A percentile compares a stretch with the other conserved stretches of the same genome.
Conservation (phyloP, 1,140 invertebrate species). For the Drosophila seguyi region DNA sequence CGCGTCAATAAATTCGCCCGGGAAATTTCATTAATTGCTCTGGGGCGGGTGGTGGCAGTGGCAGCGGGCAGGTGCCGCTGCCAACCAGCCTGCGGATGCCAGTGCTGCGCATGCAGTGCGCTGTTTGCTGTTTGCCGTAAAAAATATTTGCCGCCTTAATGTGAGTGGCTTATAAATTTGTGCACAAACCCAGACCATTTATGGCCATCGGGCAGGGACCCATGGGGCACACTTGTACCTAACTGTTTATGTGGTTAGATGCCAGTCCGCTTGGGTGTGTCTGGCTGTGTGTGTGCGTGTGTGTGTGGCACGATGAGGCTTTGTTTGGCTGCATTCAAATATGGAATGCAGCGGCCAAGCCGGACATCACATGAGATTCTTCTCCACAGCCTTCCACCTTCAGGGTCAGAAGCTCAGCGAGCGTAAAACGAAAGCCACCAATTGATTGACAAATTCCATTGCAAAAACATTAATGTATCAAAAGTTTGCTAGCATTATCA, state of each 20-base stretch:
- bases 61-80: conserved; percentile 50
- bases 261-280: conserved; percentile 27
- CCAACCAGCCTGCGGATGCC: conserved; percentile 44
- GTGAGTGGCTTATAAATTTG: conserved; percentile 79
- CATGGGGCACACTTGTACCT: conserved; percentile 63
- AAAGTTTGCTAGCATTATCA: too few species aligned
- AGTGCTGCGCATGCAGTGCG: conserved; percentile 40
- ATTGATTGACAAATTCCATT: conserved; percentile 17
- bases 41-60: conserved; percentile 16
- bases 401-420: background rate
- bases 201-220: conserved; percentile 52
- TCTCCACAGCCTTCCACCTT: conserved; percentile 5
- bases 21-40: conserved; percentile 76
- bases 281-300: conserved; percentile 16
- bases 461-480: background rate
- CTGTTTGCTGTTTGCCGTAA: conserved; percentile 64
- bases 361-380: conserved; percentile 36
- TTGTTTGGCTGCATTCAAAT: conserved; percentile 44
- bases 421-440: background rate
- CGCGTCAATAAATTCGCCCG: conserved; percentile 72
- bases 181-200: conserved; percentile 75
- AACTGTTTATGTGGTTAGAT: conserved; percentile 65
- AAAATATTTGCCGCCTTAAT: conserved; percentile 80
- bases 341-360: conserved; percentile 36
- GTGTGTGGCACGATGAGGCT: conserved; percentile 25